Evolutionary conservation across 1,140 invertebrate genomes (phyloP).

Genomic region (Acromyrmex charruanus): DNA sequence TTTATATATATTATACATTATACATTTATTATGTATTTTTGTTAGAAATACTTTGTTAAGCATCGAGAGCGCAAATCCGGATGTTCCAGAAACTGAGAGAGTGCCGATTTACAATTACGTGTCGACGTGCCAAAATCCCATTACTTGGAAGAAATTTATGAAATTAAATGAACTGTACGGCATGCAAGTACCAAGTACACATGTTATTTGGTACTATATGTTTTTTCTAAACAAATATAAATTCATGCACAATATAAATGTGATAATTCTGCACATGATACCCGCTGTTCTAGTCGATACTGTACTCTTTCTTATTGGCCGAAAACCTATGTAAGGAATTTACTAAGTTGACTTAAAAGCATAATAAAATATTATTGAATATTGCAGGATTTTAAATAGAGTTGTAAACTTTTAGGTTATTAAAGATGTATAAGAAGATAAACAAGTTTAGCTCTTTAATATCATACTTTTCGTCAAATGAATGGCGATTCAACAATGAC

Average conservation of each 20-base stretch:
- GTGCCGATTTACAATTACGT: constrained; percentile 88
- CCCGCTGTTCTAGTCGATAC: constrained; percentile 83
- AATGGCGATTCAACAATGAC: constrained; percentile 88
- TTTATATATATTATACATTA: too few relatives aligned
- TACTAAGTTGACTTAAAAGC: background rate
- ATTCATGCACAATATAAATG: constrained; percentile 85
- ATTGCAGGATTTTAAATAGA: background rate
- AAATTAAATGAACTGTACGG: constrained; percentile 83
- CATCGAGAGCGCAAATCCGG: background rate
- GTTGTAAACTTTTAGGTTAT: constrained; percentile 83
- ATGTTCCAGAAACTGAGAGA: constrained; percentile 17
- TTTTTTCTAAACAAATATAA: constrained; percentile 84
- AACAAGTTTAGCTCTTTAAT: constrained; percentile 87
- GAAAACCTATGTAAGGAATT: constrained; percentile 82
- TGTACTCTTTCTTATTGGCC: constrained; percentile 76
- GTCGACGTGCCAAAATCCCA: constrained; percentile 87
- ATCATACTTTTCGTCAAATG: constrained; percentile 88
- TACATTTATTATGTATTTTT: constrained; percentile 6
- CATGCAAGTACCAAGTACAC: constrained; percentile 80
- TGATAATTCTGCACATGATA: constrained; percentile 83
- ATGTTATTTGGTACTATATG: constrained; percentile 87
- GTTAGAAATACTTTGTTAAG: constrained; percentile 37
- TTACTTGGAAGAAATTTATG: constrained; percentile 88
- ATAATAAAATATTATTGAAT: background rate
- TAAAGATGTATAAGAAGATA: constrained; percentile 87